phyloP scores from a whole-genome alignment of 2,888 invertebrate species.

The Pseudanteris insignis region DNA sequence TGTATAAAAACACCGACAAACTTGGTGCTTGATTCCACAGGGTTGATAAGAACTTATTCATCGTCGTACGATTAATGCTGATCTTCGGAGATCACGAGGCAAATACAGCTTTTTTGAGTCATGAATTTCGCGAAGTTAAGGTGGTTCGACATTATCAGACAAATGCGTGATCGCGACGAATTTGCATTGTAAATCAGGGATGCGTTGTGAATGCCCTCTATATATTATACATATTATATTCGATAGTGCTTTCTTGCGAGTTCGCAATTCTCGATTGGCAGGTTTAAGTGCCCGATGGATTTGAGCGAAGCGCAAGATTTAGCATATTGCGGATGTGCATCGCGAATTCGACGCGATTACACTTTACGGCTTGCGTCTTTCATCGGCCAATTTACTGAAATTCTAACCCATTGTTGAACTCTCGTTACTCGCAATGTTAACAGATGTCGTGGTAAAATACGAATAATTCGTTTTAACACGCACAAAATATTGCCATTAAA shows the following conservation, averaged over 20 bases:
- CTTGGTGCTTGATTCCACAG: conserved; percentile 1
- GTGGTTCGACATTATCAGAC: conserved; percentile 34
- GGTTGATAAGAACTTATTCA: conserved; percentile 16
- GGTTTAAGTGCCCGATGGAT: conserved; percentile 46
- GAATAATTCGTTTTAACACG: background rate
- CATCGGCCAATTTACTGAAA: conserved; percentile 24
- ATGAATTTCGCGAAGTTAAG: conserved; percentile 22
- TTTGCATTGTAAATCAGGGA: conserved; percentile 54
- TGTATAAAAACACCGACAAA: too few relatives aligned
- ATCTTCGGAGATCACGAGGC: conserved; percentile 14
- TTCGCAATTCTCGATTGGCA: conserved; percentile 43
- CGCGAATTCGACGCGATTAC: conserved; percentile 43
- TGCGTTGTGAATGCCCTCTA: conserved; percentile 48
- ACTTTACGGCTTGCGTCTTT: conserved; percentile 22
- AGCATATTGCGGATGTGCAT: conserved; percentile 50
- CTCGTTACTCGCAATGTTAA: background rate
- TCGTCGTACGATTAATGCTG: conserved; percentile 15
- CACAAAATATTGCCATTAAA: conserved; percentile 14
- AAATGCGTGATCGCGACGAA: conserved; percentile 41
- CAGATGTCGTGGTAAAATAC: background rate
- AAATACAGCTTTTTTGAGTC: conserved; percentile 17
- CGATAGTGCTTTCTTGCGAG: conserved; percentile 23
- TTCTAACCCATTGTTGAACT: conserved; percentile 34
- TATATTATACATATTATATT: conserved; percentile 43
- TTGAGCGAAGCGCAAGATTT: conserved; percentile 46